phyloP scores from a whole-genome alignment of 2,888 invertebrate genomes.

The Temnothorax rugatulus region DNA sequence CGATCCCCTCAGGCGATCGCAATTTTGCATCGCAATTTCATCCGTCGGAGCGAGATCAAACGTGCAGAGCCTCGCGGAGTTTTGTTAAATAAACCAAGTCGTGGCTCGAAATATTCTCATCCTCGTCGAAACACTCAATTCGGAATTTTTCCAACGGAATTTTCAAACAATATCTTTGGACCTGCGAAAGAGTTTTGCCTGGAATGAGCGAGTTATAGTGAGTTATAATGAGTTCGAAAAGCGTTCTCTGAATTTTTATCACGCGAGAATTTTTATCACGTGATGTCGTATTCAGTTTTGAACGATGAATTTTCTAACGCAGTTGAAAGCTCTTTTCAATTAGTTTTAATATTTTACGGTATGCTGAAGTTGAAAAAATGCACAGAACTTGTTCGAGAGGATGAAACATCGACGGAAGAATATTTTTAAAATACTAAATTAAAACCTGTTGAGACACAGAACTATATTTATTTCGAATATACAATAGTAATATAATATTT shows the following conservation, averaged over 20 bases:
- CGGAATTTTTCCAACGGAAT: neutral
- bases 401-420: neutral
- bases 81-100: conserved; percentile 14
- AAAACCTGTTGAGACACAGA: neutral
- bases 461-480: neutral
- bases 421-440: neutral
- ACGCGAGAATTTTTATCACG: neutral
- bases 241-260: conserved; percentile 6
- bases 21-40: conserved; percentile 41
- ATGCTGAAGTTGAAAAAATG: neutral
- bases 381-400: neutral
- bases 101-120: neutral
- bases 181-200: neutral
- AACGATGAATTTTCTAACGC: neutral
- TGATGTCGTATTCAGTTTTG: neutral
- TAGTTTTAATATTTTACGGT: neutral
- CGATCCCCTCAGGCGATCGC: conserved; percentile 15
- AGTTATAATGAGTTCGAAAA: conserved; percentile 27
- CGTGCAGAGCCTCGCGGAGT: neutral
- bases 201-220: conserved; percentile 1
- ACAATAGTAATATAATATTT: neutral
- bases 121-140: neutral
- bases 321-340: neutral
- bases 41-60: conserved; percentile 24
- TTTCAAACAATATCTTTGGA: neutral